Base-by-base conservation (phyloP, 2,113 vertebrate species). In the Chaetops frenatus region DNA sequence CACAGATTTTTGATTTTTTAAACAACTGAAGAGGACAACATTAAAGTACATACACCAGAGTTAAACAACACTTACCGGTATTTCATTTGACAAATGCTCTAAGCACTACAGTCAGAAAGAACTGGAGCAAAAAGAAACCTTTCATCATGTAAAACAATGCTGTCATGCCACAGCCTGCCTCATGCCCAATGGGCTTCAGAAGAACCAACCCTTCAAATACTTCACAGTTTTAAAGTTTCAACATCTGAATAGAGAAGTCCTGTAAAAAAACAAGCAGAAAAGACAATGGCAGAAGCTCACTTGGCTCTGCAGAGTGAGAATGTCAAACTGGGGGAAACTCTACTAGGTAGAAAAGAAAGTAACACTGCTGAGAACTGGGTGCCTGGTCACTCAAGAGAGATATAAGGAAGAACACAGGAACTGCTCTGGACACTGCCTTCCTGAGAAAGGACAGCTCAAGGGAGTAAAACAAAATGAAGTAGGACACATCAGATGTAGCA, bases 231-330 rank as follows among this genome's bases (percentile, higher is more conserved):
- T 56, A 45, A 57, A 78, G n/a, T 74, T 85, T 81, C 51, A 88
- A 69, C 13, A 51, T 33, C 44, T 64, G 18, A 77, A n/a, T 16
- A 86, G 23, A 35, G 6, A 57, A 72, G 33, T 53, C 29, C 31
- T 69, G 31, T 45, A 36, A 78, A 72, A 65, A 86, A 61, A 4
- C 14, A 64, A 27, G n/a, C 10, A 7, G 40, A 44, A 89, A 61
- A 67, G 31, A n/a, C 1, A 3, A 66, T 0, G 0, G 29, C 44
- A 87, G 67, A 54, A 77, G 33, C 31, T 71, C 20, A 28, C 12
- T n/a, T 74, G 62, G 44, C 45, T 90, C 73, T 92, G 54, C 36
- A 80, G 79, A 90, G 12, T 23, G 9, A 45, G 9, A 29, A 36
- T 5, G 14, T 57, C 44, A 51, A 36, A 53, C 36, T 53, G 13